Evolutionary conservation across 2,113 vertebrate species (phyloP).

Genomic region (Dryoscopus gambensis): DNA sequence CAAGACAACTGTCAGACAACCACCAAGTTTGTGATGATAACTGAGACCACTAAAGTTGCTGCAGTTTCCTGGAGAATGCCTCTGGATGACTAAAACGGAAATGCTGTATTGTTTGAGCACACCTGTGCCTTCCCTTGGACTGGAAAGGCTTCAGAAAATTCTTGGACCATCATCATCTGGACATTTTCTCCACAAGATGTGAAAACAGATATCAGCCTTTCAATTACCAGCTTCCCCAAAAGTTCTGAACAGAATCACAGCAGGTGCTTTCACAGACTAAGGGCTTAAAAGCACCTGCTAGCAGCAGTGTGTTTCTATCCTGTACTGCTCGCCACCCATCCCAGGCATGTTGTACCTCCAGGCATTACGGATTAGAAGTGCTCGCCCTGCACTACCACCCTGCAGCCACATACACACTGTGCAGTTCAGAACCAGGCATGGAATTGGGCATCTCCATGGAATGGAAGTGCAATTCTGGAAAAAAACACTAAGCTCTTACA

Average conservation of each 20-base stretch:
- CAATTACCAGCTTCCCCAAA: background rate
- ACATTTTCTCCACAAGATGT: background rate
- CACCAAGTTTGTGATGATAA: background rate
- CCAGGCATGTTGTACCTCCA: background rate
- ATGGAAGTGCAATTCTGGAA: background rate
- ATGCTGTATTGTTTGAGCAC: background rate
- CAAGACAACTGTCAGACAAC: background rate
- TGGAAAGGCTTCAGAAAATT: background rate
- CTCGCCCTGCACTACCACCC: background rate
- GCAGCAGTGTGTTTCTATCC: background rate
- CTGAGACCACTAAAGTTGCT: background rate
- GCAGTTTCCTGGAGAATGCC: background rate
- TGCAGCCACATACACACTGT: background rate
- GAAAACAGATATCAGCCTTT: background rate
- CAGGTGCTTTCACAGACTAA: background rate
- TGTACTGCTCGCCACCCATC: accelerated
- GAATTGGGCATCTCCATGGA: background rate
- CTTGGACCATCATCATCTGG: accelerated
- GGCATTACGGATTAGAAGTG: background rate
- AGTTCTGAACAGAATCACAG: background rate
- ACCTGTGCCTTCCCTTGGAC: background rate
- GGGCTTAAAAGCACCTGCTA: background rate
- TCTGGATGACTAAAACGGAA: background rate
- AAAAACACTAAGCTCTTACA: background rate
- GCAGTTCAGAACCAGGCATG: background rate